Evolutionary conservation across 2,797 vertebrate species (phyloP), one percentile per base, ranked within the genome.

Genomic region (Spondyliosoma cantharus): DNA sequence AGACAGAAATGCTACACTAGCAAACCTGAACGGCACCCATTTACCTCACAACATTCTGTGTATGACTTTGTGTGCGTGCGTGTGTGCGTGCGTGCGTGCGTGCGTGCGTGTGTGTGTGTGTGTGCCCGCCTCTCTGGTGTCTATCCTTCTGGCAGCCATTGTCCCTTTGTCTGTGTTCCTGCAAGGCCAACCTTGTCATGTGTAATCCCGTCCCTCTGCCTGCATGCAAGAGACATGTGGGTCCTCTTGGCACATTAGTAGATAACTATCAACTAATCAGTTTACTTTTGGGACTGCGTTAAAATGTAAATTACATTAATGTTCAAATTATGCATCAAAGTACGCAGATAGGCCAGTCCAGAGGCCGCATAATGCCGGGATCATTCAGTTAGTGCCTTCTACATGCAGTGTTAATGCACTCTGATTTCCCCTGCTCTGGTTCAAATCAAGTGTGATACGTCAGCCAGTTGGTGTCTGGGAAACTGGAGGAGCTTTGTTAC

Each of bases 241-340:
- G 88, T 91, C 90, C 92, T 90, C 89, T 94, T 88, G 89, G 91
- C 90, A 94, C 93, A 94, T 95, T 95, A 95, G 91, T 69, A 93
- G 95, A 95, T 95, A 94, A 93, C 88, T 90, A 95, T 95, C 94
- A 90, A 91, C 93, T 96, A 95, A 95, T 95, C 93, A 93, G 93
- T 95, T 95, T 95, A 95, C 94, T 94, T 93, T 92, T 90, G 92
- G 92, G 93, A 92, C 92, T 95, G 94, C 91, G 94, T 95, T 95
- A 94, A 95, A 95, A 96, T 95, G 93, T 93, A 96, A 96, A 95
- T 95, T 92, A 85, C 94, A 95, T 95, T 95, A 95, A 95, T 93
- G 93, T 85, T 88, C 90, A 93, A 95, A 95, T 95, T 94, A 95
- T 95, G 93, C 95, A 94, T 95, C 92, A 90, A 92, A 92, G 89